A percentile compares a stretch with the other conserved stretches of the same genome.
Conservation (phyloP, 2,888 invertebrate genomes). For the Callosobruchus maculatus region DNA sequence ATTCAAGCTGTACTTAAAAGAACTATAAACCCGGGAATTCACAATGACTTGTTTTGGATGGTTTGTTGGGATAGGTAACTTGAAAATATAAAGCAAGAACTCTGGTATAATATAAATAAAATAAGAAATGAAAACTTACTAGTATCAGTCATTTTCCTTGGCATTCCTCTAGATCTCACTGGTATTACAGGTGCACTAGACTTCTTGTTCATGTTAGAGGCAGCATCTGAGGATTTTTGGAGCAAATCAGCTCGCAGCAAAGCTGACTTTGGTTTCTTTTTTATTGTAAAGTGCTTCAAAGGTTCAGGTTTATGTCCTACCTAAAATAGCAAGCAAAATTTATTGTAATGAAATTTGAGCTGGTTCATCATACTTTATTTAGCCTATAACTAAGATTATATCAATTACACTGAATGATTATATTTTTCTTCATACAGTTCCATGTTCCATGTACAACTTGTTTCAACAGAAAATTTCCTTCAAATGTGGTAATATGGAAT, state of each 20-base stretch:
- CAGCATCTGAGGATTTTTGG: constrained; percentile 87
- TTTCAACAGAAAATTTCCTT: too few species aligned
- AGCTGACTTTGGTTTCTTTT: constrained; percentile 93
- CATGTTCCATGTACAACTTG: too few species aligned
- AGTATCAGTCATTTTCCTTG: constrained; percentile 94
- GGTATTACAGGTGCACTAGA: constrained; percentile 86
- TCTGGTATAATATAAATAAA: constrained; percentile 3
- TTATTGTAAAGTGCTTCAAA: constrained; percentile 87
- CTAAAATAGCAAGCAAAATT: constrained; percentile 42
- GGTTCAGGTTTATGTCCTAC: constrained; percentile 79
- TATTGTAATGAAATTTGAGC: constrained; percentile 1
- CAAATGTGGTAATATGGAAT: too few species aligned
- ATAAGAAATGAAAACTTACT: constrained; percentile 54
- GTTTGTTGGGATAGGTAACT: too few species aligned
- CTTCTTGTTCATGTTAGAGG: constrained; percentile 86
- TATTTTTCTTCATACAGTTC: too few species aligned
- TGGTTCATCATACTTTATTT: too few species aligned
- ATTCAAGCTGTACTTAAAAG: too few species aligned
- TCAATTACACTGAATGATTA: too few species aligned
- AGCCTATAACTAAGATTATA: too few species aligned
- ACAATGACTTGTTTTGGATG: too few species aligned
- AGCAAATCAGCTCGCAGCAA: constrained; percentile 83
- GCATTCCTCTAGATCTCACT: constrained; percentile 81
- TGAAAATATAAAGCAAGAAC: neutral
- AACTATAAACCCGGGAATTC: too few species aligned